Evolutionary conservation across 2,113 vertebrate species (phyloP).

Genomic region (Halcyon malimbica): DNA sequence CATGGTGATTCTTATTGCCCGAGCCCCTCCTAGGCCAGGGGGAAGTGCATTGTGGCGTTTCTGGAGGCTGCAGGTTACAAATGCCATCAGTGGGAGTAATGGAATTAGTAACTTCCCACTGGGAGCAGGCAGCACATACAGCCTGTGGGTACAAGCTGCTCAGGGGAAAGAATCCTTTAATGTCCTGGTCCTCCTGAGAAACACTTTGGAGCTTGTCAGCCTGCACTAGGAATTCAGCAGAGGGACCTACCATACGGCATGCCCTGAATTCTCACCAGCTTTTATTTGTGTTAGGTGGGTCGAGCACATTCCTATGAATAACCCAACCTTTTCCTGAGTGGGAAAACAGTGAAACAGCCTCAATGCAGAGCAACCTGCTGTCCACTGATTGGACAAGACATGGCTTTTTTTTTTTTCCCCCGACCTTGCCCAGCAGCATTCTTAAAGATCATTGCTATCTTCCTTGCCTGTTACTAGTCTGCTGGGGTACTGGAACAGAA

Average conservation of each 20-base stretch:
- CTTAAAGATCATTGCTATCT: background rate
- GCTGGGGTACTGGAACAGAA: background rate
- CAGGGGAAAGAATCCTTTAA: background rate
- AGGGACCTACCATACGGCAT: rapidly evolving
- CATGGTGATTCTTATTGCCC: background rate
- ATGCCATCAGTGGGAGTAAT: background rate
- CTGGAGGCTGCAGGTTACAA: background rate
- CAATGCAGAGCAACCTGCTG: background rate
- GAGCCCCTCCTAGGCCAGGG: background rate
- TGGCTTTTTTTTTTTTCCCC: background rate
- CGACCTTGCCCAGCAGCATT: slow-evolving; percentile 62
- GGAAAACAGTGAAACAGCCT: background rate
- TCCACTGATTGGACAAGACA: background rate
- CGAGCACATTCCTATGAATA: slow-evolving; percentile 16
- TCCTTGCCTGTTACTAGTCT: background rate
- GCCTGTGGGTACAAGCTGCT: background rate
- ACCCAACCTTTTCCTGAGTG: slow-evolving; percentile 11
- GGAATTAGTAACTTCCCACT: background rate
- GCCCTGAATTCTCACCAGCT: background rate
- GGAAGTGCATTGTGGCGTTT: background rate
- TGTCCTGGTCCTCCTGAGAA: background rate
- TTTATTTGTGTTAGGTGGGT: background rate
- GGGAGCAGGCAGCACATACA: background rate
- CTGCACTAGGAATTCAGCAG: background rate
- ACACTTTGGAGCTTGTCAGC: rapidly evolving